A percentile compares a stretch with the other conserved stretches of the same genome.
These are phyloP conservation scores for Morpho achilles DNA, from an alignment of 2,888 invertebrate genomes.

Conservation along the genomic window DNA sequence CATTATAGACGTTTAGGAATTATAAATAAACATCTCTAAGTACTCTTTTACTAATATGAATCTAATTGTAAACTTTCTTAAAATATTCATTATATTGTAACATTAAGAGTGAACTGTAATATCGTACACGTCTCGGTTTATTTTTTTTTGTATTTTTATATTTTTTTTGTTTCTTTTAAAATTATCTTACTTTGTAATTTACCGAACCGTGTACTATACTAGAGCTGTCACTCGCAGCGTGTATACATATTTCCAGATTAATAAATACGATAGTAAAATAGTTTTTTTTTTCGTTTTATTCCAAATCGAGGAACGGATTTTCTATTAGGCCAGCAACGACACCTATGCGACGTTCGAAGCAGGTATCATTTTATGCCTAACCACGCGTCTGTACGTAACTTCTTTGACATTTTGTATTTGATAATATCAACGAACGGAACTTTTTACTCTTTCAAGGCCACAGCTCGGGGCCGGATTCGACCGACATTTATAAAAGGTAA, in stretches of 20 bases:
- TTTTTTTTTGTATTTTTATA: constrained; percentile 51
- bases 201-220: constrained; percentile 75
- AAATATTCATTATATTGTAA: constrained; percentile 59
- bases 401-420: constrained; percentile 6
- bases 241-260: constrained; percentile 62
- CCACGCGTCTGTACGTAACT: constrained; percentile 14
- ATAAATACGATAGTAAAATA: constrained; percentile 72
- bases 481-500: constrained; percentile 14
- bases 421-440: constrained; percentile 7
- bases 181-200: constrained; percentile 65
- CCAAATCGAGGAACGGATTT: constrained; percentile 43
- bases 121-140: constrained; percentile 72
- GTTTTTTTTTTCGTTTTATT: constrained; percentile 34
- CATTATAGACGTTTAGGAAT: constrained; percentile 55
- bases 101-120: constrained; percentile 66
- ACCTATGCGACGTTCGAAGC: not conserved
- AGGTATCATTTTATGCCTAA: not conserved
- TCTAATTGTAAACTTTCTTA: constrained; percentile 71
- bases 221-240: constrained; percentile 61
- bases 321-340: constrained; percentile 19
- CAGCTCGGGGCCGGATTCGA: constrained; percentile 45
- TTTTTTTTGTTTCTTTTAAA: constrained; percentile 46
- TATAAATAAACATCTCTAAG: constrained; percentile 50
- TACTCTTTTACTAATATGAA: constrained; percentile 63
- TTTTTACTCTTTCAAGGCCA: constrained; percentile 35